These are phyloP conservation scores for Tromatobia lineatoria DNA, from an alignment of 2,888 invertebrate genomes.

Conservation along the genomic window DNA sequence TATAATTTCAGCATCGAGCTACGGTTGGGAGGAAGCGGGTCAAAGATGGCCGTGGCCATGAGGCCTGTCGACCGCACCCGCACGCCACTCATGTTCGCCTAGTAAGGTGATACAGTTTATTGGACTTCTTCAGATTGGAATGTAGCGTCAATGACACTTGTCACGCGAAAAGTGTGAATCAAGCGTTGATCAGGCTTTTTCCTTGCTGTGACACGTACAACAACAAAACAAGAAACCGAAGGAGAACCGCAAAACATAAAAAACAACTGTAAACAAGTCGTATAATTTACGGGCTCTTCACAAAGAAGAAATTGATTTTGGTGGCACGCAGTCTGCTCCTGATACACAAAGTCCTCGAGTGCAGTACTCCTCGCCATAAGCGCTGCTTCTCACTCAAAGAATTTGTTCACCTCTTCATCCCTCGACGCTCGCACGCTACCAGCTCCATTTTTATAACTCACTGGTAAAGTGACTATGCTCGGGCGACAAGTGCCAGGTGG, in stretches of 20 bases:
- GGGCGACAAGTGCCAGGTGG: constrained; percentile 75
- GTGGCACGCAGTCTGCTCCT: constrained; percentile 24
- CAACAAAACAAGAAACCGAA: neutral
- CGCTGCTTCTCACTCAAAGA: neutral
- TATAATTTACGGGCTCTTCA: neutral
- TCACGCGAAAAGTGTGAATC: constrained; percentile 46
- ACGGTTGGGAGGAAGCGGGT: constrained; percentile 33
- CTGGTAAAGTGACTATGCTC: constrained; percentile 80
- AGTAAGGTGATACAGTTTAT: constrained; percentile 84
- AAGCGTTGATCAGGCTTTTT: constrained; percentile 1
- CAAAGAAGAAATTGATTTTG: constrained; percentile 12
- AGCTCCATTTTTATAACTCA: constrained; percentile 77
- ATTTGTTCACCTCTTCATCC: constrained; percentile 11
- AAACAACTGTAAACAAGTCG: constrained; percentile 5
- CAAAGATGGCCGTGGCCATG: constrained; percentile 63
- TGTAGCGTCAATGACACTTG: constrained; percentile 78
- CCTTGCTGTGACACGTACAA: neutral
- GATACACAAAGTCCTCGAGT: constrained; percentile 44
- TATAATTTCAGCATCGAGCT: constrained; percentile 58
- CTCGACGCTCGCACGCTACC: constrained; percentile 67
- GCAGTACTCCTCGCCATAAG: neutral
- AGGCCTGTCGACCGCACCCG: constrained; percentile 65
- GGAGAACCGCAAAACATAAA: neutral
- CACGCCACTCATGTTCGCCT: constrained; percentile 77
- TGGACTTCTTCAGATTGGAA: constrained; percentile 84